Conservation (phyloP, 1,140 invertebrate genomes). For the Drosophila mayri region DNA sequence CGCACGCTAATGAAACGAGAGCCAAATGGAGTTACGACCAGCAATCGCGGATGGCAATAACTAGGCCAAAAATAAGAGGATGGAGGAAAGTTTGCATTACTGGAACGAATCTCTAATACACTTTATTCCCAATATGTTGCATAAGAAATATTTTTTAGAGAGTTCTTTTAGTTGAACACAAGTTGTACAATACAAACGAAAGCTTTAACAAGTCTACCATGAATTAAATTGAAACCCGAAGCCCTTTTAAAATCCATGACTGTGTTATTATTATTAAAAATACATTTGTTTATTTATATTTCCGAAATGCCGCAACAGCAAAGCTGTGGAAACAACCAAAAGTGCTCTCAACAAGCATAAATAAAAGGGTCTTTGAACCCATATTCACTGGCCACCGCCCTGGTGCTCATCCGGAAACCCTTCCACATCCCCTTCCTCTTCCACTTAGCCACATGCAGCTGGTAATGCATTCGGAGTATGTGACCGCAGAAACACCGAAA, state of each 20-base stretch:
- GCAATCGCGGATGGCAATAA: constrained; percentile 1
- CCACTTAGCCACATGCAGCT: constrained; percentile 25
- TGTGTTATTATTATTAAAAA: not conserved
- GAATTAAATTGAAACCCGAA: not conserved
- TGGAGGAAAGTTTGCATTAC: not conserved
- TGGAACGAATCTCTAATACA: not conserved
- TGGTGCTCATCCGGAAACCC: constrained; percentile 5
- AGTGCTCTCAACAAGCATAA: constrained; percentile 5
- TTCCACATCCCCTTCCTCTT: not conserved
- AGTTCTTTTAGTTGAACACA: accelerated
- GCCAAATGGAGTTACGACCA: constrained; percentile 36
- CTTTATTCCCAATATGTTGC: not conserved
- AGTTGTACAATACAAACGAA: not conserved
- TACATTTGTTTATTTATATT: not conserved
- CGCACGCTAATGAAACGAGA: constrained; percentile 36
- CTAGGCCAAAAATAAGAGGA: constrained; percentile 22
- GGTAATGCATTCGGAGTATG: constrained; percentile 55
- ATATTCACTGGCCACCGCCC: constrained; percentile 18
- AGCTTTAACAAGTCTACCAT: not conserved
- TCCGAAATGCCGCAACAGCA: not conserved
- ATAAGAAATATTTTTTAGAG: not conserved
- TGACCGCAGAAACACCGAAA: constrained; percentile 36
- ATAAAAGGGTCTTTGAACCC: constrained; percentile 30
- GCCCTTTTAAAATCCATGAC: not conserved
- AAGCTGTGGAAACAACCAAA: not conserved